Percentiles rank a stretch among this genome's conserved stretches.
phyloP scores from a whole-genome alignment of 2,888 invertebrate genomes.

The Podotricha telesiphe region DNA sequence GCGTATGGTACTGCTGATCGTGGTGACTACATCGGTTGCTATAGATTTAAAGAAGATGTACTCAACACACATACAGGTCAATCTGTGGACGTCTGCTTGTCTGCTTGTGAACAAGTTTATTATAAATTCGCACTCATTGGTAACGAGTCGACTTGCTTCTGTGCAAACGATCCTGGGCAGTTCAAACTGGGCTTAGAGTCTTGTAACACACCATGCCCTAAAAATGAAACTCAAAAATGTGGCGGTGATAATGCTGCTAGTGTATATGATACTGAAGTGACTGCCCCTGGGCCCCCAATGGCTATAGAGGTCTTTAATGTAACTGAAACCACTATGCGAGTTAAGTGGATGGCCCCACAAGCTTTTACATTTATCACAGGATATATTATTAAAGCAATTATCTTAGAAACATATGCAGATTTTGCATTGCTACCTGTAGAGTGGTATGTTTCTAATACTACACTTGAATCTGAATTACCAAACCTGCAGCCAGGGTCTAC shows the following conservation, averaged over 20 bases:
- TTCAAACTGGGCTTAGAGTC: slow-evolving; percentile 69
- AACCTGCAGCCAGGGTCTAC: slow-evolving; percentile 89
- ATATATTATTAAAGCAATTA: slow-evolving; percentile 82
- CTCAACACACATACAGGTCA: slow-evolving; percentile 76
- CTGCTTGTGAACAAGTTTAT: slow-evolving; percentile 75
- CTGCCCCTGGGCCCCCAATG: slow-evolving; percentile 87
- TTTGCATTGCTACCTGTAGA: slow-evolving; percentile 75
- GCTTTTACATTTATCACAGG: slow-evolving; percentile 79
- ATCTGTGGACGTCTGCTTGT: slow-evolving; percentile 74
- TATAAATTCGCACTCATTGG: slow-evolving; percentile 76
- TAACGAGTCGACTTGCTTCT: slow-evolving; percentile 75
- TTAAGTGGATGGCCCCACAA: slow-evolving; percentile 84
- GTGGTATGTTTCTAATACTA: slow-evolving; percentile 85
- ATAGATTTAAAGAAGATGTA: slow-evolving; percentile 64
- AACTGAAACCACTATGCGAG: slow-evolving; percentile 85
- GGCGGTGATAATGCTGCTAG: slow-evolving; percentile 87
- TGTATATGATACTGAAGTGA: slow-evolving; percentile 87
- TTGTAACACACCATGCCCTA: slow-evolving; percentile 84
- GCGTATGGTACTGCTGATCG: slow-evolving; percentile 57
- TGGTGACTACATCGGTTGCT: slow-evolving; percentile 76
- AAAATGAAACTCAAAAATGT: slow-evolving; percentile 85
- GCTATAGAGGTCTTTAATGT: slow-evolving; percentile 82
- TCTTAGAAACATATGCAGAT: slow-evolving; percentile 84
- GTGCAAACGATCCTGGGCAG: slow-evolving; percentile 71
- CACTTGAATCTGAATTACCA: slow-evolving; percentile 82